Conservation (phyloP, 2,888 invertebrate genomes). For the Heteromurus nitidus region DNA sequence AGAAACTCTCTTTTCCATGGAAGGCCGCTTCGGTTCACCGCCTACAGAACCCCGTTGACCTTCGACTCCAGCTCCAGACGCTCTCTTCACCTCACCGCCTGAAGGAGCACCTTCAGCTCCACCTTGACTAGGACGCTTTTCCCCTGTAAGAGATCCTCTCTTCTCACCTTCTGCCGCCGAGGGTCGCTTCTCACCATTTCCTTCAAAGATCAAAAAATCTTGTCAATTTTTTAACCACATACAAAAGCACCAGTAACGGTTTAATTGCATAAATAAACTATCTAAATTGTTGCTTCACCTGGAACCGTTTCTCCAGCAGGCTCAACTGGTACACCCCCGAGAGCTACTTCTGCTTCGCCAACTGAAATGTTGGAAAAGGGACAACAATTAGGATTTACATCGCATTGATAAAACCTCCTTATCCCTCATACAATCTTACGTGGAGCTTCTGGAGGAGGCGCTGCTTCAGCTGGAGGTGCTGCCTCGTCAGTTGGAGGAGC, state of each 20-base stretch:
- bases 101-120: neutral
- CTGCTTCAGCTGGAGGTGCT: neutral
- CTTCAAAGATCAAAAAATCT: neutral
- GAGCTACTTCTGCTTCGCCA: neutral
- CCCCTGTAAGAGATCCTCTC: neutral
- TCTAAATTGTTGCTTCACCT: neutral
- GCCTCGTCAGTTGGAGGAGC: neutral
- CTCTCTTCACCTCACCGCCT: slow-evolving; percentile 22
- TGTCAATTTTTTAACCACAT: neutral
- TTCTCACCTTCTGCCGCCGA: neutral
- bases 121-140: neutral
- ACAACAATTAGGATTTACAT: neutral
- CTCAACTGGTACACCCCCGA: neutral
- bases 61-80: neutral
- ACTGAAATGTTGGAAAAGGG: neutral
- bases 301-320: neutral
- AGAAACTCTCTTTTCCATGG: neutral
- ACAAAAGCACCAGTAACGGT: neutral
- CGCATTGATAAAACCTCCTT: neutral
- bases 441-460: neutral
- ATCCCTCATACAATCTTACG: neutral
- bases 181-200: neutral
- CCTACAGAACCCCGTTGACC: neutral
- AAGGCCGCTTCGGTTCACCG: neutral
- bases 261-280: neutral